phyloP scores from a whole-genome alignment of 2,888 invertebrate species.

The Lycophotia porphyrea region DNA sequence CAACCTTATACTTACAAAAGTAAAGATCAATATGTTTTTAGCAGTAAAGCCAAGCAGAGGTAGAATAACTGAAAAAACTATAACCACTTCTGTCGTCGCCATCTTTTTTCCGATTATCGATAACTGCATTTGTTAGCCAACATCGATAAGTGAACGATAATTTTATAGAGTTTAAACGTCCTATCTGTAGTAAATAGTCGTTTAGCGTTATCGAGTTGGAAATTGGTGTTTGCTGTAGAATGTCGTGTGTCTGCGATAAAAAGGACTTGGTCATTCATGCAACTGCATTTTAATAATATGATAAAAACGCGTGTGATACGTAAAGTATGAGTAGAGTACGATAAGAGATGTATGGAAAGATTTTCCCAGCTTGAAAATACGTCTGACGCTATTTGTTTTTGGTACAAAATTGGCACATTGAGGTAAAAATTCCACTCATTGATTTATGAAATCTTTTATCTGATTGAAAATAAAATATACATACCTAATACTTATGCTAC shows the following conservation, averaged over 20 bases:
- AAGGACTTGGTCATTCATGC: not conserved
- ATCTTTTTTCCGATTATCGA: conserved; percentile 67
- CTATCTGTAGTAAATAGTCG: conserved; percentile 68
- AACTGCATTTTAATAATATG: conserved; percentile 28
- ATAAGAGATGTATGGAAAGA: not conserved
- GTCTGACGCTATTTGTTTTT: not conserved
- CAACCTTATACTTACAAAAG: not conserved
- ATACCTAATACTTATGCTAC: no score
- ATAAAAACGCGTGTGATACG: not conserved
- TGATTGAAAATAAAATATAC: not conserved
- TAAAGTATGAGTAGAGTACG: no score
- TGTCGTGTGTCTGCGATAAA: conserved; percentile 54
- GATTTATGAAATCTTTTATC: not conserved
- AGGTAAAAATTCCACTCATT: not conserved
- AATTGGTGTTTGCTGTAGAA: conserved; percentile 57
- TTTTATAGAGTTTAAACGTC: conserved; percentile 72
- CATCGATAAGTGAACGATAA: conserved; percentile 73
- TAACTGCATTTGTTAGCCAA: conserved; percentile 71
- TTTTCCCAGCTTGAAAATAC: not conserved
- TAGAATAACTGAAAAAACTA: not conserved
- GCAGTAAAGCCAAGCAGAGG: not conserved
- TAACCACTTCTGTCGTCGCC: conserved; percentile 43
- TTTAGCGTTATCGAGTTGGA: conserved; percentile 61
- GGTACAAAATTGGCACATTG: not conserved
- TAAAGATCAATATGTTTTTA: not conserved